Evolutionary conservation across 2,797 vertebrate genomes (phyloP).

Genomic region (Crocodylus rhombifer): DNA sequence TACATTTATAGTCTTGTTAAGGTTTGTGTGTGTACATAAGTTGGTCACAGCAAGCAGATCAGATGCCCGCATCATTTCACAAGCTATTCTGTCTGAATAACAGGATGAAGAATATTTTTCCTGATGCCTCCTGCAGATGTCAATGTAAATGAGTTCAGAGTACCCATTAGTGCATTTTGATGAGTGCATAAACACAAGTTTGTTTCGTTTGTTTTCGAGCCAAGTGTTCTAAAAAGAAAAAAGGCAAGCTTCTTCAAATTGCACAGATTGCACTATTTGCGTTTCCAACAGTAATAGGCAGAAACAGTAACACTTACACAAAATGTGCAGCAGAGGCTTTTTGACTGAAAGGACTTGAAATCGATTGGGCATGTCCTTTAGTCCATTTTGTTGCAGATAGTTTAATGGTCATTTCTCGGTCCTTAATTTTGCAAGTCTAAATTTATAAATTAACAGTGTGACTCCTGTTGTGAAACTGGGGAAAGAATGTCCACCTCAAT

Average conservation of each 20-base stretch:
- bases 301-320: conserved; percentile 88
- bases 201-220: conserved; percentile 78
- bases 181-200: conserved; percentile 89
- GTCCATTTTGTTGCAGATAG: conserved; percentile 80
- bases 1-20: conserved; percentile 82
- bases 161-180: conserved; percentile 92
- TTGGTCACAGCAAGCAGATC: conserved; percentile 90
- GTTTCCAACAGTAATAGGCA: conserved; percentile 89
- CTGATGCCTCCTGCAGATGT: conserved; percentile 88
- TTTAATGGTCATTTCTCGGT: conserved; percentile 78
- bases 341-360: conserved; percentile 80
- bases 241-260: conserved; percentile 88
- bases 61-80: conserved; percentile 82
- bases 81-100: conserved; percentile 79
- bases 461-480: conserved; percentile 89
- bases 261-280: conserved; percentile 89
- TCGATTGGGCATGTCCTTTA: conserved; percentile 79
- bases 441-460: conserved; percentile 91
- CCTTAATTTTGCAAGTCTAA: conserved; percentile 83
- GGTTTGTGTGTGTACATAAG: conserved; percentile 83
- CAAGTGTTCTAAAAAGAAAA: conserved; percentile 82
- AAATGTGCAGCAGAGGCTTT: conserved; percentile 92
- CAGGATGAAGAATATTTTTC: conserved; percentile 73
- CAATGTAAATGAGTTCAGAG: conserved; percentile 87
- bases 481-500: conserved; percentile 90